A percentile compares a stretch with the other conserved stretches of the same genome.
phyloP scores from a whole-genome alignment of 2,797 vertebrate genomes.

The Cuculus canorus region DNA sequence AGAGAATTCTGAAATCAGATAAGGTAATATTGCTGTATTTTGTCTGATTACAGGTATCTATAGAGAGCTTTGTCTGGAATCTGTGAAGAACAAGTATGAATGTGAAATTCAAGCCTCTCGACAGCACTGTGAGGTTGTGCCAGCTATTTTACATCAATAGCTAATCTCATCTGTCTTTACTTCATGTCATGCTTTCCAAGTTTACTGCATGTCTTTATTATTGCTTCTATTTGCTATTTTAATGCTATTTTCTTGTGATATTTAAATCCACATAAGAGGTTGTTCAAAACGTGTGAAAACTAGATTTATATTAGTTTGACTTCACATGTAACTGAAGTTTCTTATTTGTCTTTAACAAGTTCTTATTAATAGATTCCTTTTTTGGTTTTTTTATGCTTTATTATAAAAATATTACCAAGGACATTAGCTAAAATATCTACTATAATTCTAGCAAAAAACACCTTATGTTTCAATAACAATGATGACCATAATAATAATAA shows the following conservation, averaged over 20 bases:
- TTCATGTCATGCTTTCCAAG: slow-evolving; percentile 25
- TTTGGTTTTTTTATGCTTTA: neutral
- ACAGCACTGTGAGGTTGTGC: slow-evolving; percentile 96
- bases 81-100: slow-evolving; percentile 98
- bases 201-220: neutral
- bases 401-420: neutral
- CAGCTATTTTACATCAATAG: slow-evolving; percentile 35
- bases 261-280: neutral
- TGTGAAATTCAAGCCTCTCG: slow-evolving; percentile 98
- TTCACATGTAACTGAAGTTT: neutral
- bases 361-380: neutral
- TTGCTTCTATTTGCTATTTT: neutral
- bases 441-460: neutral
- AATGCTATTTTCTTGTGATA: neutral
- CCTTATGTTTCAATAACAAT: neutral
- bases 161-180: slow-evolving; percentile 27
- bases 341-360: neutral
- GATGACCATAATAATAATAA: neutral
- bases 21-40: slow-evolving; percentile 57
- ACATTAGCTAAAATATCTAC: neutral
- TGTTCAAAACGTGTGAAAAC: neutral
- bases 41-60: slow-evolving; percentile 84
- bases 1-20: neutral
- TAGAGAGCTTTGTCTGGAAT: slow-evolving; percentile 94
- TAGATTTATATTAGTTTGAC: neutral